Base-by-base conservation (phyloP, 2,797 vertebrate genomes). In the Odontamblyopus lacepedii region DNA sequence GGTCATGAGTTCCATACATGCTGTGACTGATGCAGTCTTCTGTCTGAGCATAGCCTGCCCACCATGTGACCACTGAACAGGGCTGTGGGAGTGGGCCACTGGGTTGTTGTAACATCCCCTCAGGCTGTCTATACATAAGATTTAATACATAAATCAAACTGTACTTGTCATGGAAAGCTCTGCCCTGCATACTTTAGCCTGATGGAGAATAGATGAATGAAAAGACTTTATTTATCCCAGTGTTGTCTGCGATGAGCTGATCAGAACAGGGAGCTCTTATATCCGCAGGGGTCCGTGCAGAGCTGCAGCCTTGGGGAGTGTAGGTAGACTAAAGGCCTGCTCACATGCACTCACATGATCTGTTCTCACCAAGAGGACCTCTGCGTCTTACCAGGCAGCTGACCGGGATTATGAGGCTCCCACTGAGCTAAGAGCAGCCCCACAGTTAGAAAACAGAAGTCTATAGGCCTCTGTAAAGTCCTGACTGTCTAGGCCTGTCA, bases 311-410 rank as follows among this genome's bases (percentile, higher is more conserved):
- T 55, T 23, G 71, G 77, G 85, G 72, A 88, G 67, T 87, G 84
- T 73, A 81, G 84, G 86, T 86, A 82, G 81, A 83, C 80, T 80
- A 73, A 86, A 76, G 19, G 63, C 75, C 76, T 56, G 11, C 85
- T 91, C 90, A 88, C 89, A 89, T 92, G 90, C 82, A 68, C 88
- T 93, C 94, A 95, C 93, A 94, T 95, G 94, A 95, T 88, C 85
- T 83, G 59, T 81, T 78, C 80, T 61, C 81, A 77, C 80, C 87
- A 82, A 73, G 78, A 80, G 79, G 81, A 88, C 82, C 85, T 79
- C 74, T 89, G 85, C 87, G 82, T 78, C 84, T 79, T 69, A 85
- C 66, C 75, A 88, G 88, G 92, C 94, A 95, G 94, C 93, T 95
- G 94, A 95, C 78, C 69, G 77, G 90, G 93, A 94, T 95, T 95